phyloP scores from a whole-genome alignment of 2,888 invertebrate genomes.

The Cheilosia impressa region DNA sequence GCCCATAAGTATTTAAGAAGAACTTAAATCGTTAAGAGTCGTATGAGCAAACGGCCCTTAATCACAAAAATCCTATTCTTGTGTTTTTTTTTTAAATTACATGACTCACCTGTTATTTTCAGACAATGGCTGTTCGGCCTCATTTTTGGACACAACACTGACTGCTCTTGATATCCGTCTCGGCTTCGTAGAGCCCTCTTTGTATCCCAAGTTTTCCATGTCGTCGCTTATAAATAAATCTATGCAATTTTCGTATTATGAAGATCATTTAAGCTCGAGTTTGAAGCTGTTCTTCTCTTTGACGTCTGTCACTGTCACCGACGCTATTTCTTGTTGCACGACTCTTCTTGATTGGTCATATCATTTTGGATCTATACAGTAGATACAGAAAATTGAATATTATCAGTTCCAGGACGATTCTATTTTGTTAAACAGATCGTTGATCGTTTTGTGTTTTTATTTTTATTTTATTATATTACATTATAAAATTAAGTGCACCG shows the following conservation, averaged over 20 bases:
- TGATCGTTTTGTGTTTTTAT: constrained; percentile 54
- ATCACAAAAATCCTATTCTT: constrained; percentile 7
- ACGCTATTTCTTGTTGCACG: constrained; percentile 10
- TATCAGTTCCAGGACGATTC: constrained; percentile 16
- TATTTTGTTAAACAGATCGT: constrained; percentile 11
- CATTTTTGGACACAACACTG: constrained; percentile 83
- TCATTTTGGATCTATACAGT: constrained; percentile 49
- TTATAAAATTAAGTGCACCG: background rate
- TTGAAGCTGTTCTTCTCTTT: constrained; percentile 3
- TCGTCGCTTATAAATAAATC: constrained; percentile 53
- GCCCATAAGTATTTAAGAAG: no score
- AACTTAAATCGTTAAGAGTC: no score
- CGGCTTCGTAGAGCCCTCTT: constrained; percentile 84
- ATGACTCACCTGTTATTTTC: constrained; percentile 80
- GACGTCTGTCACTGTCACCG: constrained; percentile 17
- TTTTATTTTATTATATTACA: background rate
- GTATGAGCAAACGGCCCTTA: no score
- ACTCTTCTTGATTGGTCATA: constrained; percentile 28
- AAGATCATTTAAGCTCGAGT: constrained; percentile 61
- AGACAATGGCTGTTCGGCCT: constrained; percentile 83
- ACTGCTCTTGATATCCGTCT: constrained; percentile 83
- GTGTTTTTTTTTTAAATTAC: background rate
- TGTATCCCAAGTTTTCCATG: constrained; percentile 88
- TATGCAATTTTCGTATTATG: constrained; percentile 38
- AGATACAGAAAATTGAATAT: background rate